These are phyloP conservation scores for Typhlomys cinereus DNA, from an alignment of 2,113 vertebrate genomes.

Conservation along the genomic window DNA sequence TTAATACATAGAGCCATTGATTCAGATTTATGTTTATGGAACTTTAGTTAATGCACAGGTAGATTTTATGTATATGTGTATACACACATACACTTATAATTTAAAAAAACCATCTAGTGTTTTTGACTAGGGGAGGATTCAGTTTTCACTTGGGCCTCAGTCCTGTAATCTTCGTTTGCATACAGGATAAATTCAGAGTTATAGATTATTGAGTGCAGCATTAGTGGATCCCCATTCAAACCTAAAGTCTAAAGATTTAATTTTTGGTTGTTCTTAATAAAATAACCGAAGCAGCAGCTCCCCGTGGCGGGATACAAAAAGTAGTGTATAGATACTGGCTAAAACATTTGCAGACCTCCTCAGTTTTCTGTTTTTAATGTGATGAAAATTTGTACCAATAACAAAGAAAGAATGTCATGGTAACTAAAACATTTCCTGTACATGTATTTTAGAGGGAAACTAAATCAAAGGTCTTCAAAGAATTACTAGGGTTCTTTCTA, in stretches of 20 bases:
- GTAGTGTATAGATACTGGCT: constrained; percentile 83
- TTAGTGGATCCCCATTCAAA: constrained; percentile 76
- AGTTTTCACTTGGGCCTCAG: constrained; percentile 49
- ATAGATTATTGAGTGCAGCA: constrained; percentile 76
- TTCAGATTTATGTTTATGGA: constrained; percentile 26
- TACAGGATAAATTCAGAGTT: constrained; percentile 67
- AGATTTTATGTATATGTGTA: background rate
- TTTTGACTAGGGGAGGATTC: constrained; percentile 12
- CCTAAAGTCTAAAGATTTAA: constrained; percentile 86
- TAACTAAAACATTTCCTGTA: constrained; percentile 90
- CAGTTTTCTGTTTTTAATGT: constrained; percentile 90
- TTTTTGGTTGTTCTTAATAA: constrained; percentile 87
- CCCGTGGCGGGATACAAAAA: constrained; percentile 83
- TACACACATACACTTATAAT: background rate
- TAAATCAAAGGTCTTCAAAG: constrained; percentile 91
- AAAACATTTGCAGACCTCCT: constrained; percentile 90
- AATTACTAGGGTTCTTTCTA: constrained; percentile 90
- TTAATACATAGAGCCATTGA: constrained; percentile 1
- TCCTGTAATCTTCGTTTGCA: constrained; percentile 75
- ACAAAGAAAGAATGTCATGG: constrained; percentile 91
- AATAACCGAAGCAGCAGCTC: constrained; percentile 83
- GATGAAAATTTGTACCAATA: constrained; percentile 88
- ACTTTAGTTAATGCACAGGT: background rate
- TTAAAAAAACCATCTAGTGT: constrained; percentile 42
- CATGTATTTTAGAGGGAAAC: constrained; percentile 87